Percentiles rank a stretch among this genome's conserved stretches.
Evolutionary conservation across 2,113 vertebrate genomes (phyloP).

Genomic region (Xerus inauris): DNA sequence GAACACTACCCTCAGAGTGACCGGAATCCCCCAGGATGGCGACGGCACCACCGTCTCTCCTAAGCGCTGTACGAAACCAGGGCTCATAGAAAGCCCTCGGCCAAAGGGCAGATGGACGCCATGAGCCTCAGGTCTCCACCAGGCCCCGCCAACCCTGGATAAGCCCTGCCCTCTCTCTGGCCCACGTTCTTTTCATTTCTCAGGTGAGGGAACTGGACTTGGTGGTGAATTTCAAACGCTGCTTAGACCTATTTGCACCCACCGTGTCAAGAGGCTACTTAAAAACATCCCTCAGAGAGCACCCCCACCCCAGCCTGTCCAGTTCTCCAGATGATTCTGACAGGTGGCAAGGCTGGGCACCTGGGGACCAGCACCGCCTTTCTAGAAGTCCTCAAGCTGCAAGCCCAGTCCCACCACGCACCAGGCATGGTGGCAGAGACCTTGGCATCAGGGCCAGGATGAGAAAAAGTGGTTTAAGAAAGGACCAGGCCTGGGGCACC

Average conservation of each 20-base stretch:
- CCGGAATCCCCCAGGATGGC: neutral
- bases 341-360: neutral
- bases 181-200: neutral
- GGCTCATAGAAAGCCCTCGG: rapidly evolving
- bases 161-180: too few species aligned
- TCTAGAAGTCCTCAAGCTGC: neutral
- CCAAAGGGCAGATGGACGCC: rapidly evolving
- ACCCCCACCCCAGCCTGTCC: neutral
- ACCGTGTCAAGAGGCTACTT: neutral
- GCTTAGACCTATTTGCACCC: neutral
- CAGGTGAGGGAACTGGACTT: neutral
- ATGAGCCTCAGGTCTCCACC: rapidly evolving
- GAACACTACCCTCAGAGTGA: neutral
- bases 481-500: neutral
- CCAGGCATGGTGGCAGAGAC: neutral
- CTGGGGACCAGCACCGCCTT: neutral
- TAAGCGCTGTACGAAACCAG: rapidly evolving
- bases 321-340: neutral
- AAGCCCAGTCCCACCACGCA: neutral
- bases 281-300: too few species aligned
- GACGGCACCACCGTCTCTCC: neutral
- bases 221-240: rapidly evolving
- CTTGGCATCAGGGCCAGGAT: neutral
- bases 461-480: neutral
- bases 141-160: neutral